A percentile compares a stretch with the other conserved stretches of the same genome.
phyloP scores from a whole-genome alignment of 2,113 vertebrate genomes.

The Campylomormyrus tamandua region DNA sequence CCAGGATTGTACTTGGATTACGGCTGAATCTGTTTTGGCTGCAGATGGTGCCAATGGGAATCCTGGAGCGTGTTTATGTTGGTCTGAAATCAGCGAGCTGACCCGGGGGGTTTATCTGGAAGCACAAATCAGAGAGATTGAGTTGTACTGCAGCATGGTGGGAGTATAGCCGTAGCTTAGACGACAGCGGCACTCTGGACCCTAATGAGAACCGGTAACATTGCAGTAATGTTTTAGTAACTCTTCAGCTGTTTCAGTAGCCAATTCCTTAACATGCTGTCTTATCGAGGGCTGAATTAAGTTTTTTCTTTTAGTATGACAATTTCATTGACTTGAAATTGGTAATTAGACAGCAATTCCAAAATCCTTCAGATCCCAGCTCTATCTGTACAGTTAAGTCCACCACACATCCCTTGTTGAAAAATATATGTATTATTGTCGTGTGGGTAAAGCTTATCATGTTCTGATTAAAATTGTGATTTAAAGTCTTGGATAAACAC shows the following conservation, averaged over 20 bases:
- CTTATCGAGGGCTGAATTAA: not conserved
- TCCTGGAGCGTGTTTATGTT: not conserved
- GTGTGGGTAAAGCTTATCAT: not conserved
- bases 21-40: not conserved
- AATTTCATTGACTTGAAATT: not conserved
- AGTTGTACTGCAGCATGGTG: not conserved
- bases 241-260: not conserved
- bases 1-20: not conserved
- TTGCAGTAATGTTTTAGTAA: not conserved
- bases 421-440: not conserved
- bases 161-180: not conserved
- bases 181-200: not conserved
- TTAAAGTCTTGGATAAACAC: not conserved
- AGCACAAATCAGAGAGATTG: not conserved
- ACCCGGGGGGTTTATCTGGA: not conserved
- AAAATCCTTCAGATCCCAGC: not conserved
- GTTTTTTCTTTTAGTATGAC: not conserved
- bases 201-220: not conserved
- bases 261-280: not conserved
- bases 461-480: not conserved
- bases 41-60: not conserved
- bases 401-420: not conserved
- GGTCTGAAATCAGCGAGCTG: not conserved
- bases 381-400: not conserved
- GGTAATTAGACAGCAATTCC: not conserved